A percentile compares a stretch with the other conserved stretches of the same genome.
These are phyloP conservation scores for Crotalus helleri DNA, from an alignment of 2,113 vertebrate genomes.

Conservation along the genomic window DNA sequence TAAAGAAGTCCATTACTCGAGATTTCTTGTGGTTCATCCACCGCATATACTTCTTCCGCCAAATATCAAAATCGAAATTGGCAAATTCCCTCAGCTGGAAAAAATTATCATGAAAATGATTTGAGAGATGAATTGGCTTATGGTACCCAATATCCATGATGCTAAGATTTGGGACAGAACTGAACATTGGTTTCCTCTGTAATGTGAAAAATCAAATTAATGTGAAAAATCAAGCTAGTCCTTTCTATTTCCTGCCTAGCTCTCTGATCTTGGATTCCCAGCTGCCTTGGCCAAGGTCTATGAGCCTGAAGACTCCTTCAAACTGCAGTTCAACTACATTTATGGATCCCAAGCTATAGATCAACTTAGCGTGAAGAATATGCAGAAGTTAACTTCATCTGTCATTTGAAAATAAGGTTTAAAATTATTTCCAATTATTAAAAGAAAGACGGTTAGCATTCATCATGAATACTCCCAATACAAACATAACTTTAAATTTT, in stretches of 20 bases:
- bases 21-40: conserved; percentile 99
- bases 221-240: background rate
- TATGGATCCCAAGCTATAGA: background rate
- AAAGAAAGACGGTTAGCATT: background rate
- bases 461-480: background rate
- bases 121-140: background rate
- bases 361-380: background rate
- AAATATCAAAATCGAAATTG: conserved; percentile 98
- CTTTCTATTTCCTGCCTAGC: no score
- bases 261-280: background rate
- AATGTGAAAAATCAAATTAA: background rate
- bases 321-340: background rate
- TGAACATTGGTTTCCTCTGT: background rate
- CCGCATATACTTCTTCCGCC: conserved; percentile 98
- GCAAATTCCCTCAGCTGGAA: conserved; percentile 91
- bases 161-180: background rate
- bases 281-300: background rate
- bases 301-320: background rate
- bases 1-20: conserved; percentile 98
- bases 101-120: conserved; percentile 35
- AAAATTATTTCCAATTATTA: background rate
- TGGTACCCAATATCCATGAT: background rate
- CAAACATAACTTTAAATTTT: background rate
- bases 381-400: background rate
- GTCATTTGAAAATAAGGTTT: background rate